A percentile compares a stretch with the other conserved stretches of the same genome.
phyloP scores from a whole-genome alignment of 2,888 invertebrate genomes.

The Drosophila borborema region DNA sequence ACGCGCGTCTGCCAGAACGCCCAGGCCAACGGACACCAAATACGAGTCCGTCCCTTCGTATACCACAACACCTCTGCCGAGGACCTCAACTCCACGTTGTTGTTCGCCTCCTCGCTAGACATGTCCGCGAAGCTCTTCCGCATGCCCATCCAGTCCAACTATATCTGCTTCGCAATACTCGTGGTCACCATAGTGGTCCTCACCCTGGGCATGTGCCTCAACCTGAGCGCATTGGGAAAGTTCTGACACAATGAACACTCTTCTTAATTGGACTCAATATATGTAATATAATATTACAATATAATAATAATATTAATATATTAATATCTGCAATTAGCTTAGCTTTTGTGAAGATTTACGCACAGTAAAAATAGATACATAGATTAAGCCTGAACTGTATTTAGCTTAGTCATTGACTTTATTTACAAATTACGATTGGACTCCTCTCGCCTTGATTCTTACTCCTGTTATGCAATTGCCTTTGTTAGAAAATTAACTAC shows the following conservation, averaged over 20 bases:
- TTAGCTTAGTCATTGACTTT: constrained; percentile 49
- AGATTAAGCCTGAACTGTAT: constrained; percentile 39
- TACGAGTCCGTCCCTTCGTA: constrained; percentile 91
- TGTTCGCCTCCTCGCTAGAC: constrained; percentile 91
- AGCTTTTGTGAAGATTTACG: constrained; percentile 42
- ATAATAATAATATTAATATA: not conserved
- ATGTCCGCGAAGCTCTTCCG: constrained; percentile 91
- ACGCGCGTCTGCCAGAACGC: constrained; percentile 90
- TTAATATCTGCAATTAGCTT: constrained; percentile 3
- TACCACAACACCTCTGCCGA: constrained; percentile 91
- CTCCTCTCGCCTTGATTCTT: constrained; percentile 4
- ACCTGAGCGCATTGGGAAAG: constrained; percentile 74
- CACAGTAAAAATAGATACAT: constrained; percentile 18
- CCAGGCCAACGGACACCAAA: constrained; percentile 91
- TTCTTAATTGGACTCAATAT: not conserved
- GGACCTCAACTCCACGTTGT: constrained; percentile 91
- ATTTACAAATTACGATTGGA: constrained; percentile 63
- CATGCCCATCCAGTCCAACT: constrained; percentile 90
- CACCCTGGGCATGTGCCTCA: constrained; percentile 89
- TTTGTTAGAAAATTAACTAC: constrained; percentile 65
- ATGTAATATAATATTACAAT: not conserved
- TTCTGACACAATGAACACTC: constrained; percentile 47
- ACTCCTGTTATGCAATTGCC: constrained; percentile 39
- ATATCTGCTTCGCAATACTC: constrained; percentile 88
- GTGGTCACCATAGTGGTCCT: constrained; percentile 87